These are phyloP conservation scores for Spheniscus mendiculus DNA, from an alignment of 2,113 vertebrate genomes.

Conservation along the genomic window DNA sequence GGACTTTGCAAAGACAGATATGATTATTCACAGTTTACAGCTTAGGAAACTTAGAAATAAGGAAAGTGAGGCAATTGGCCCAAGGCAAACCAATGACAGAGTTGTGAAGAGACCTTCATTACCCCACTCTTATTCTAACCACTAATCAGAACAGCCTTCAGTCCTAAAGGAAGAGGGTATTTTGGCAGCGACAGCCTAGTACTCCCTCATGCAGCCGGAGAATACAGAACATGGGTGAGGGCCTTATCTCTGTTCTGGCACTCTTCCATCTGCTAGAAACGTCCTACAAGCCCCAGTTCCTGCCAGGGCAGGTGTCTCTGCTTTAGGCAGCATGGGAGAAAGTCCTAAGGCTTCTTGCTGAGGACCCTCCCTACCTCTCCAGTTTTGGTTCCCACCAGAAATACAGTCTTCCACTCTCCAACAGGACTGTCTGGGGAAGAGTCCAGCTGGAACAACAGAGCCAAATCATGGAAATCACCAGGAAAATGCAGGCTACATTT, in stretches of 20 bases:
- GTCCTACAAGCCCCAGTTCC: not conserved
- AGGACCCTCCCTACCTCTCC: not conserved
- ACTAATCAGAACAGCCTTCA: not conserved
- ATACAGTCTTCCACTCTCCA: not conserved
- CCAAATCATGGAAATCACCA: not conserved
- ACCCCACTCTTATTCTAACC: not conserved
- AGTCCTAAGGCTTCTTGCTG: not conserved
- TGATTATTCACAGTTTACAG: not conserved
- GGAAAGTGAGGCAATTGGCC: not conserved
- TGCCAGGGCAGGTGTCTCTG: not conserved
- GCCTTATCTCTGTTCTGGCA: not conserved
- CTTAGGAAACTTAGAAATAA: not conserved
- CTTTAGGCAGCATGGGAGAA: not conserved
- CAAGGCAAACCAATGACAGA: not conserved
- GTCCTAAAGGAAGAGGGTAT: not conserved
- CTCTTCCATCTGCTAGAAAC: not conserved
- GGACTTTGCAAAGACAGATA: not conserved
- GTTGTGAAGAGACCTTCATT: not conserved
- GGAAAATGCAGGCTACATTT: not conserved
- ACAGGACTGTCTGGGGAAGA: not conserved
- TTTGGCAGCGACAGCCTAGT: not conserved
- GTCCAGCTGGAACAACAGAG: not conserved
- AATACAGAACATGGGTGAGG: not conserved
- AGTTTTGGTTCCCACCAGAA: not conserved
- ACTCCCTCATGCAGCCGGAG: not conserved